Evolutionary conservation across 2,888 invertebrate species (phyloP), one percentile per base, ranked within the genome.

Genomic region (Myopa testacea): DNA sequence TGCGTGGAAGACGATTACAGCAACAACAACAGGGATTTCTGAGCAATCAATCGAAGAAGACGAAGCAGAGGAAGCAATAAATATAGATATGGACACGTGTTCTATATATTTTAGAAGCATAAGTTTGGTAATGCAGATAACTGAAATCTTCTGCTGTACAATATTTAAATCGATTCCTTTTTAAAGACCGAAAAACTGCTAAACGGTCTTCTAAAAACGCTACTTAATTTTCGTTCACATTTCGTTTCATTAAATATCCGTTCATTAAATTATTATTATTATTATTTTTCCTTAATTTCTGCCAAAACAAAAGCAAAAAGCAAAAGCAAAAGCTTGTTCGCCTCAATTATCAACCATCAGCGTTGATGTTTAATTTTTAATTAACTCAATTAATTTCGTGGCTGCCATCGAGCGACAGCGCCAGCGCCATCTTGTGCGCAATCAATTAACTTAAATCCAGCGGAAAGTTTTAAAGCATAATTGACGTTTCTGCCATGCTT

Each of bases 381-480:
- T 86, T 84, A 85, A 84, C 84, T 81, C 81, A 82, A 84, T 86
- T 84, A 84, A 82, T 84, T 79, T 76, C 16, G 71, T 65, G 68
- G 73, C 72, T 71, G 62, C 19, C 55, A 16, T 26, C 38, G 4
- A 62, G 14, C 60, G 16, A 14, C 45, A 69, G 45, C 52, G 19
- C 50, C 65, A 55, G 10, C 60, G 72, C 67, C 58, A 67, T 70
- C 72, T 67, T 65, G 68, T 52, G 38, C 14, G 76, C 71, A 58
- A 73, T 63, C 75, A 75, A 75, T 75, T 75, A 74, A 69, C 75
- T 26, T 58, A 60, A 73, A 73, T 60, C 45, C 45, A 76, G 78
- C 69, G 76, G 71, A 83, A 83, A 82, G 62, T 62, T 84, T 84
- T 82, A 84, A 84, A 83, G 84, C 85, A 81, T 84, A 85, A 85